phyloP scores from a whole-genome alignment of 2,797 vertebrate species.

The Carcharodon carcharias region DNA sequence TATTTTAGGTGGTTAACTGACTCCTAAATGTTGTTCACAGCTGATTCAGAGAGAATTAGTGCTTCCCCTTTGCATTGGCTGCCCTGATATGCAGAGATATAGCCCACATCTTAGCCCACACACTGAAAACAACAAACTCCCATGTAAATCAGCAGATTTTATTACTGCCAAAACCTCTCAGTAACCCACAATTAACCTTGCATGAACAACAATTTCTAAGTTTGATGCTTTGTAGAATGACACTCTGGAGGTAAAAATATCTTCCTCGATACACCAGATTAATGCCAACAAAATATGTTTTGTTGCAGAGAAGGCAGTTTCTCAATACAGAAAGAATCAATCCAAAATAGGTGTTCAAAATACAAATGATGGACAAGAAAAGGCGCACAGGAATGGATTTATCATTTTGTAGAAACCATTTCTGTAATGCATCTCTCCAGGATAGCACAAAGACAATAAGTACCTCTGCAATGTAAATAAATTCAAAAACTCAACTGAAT shows the following conservation, averaged over 20 bases:
- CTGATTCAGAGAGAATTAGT: not conserved
- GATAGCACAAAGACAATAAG: not conserved
- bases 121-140: not conserved
- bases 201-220: not conserved
- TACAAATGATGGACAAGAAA: not conserved
- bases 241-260: not conserved
- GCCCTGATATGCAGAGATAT: not conserved
- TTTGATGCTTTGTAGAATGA: not conserved
- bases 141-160: not conserved
- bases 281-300: not conserved
- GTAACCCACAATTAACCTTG: conserved; percentile 9
- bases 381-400: not conserved
- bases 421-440: not conserved
- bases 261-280: not conserved
- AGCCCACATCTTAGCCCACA: not conserved
- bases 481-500: conserved; percentile 21
- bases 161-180: not conserved
- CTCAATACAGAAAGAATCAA: not conserved
- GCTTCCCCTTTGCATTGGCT: not conserved
- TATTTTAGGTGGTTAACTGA: not conserved
- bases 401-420: not conserved
- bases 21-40: not conserved
- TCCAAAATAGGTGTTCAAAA: not conserved
- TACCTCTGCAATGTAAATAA: not conserved
- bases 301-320: not conserved